Percentiles rank a stretch among this genome's conserved stretches.
Conservation (phyloP, 2,888 invertebrate genomes). For the Nysson spinosus region DNA sequence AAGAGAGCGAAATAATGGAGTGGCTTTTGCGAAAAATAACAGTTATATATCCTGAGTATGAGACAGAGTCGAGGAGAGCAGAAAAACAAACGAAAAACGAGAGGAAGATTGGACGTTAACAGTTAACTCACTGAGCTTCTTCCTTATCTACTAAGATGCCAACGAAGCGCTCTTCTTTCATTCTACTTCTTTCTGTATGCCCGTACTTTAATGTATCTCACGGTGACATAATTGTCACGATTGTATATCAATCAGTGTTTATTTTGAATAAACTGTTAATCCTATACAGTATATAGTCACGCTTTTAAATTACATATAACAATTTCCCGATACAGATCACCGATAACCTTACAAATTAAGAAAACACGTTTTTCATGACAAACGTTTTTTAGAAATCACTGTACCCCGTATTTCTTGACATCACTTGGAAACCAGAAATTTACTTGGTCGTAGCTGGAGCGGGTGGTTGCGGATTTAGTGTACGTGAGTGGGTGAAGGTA, state of each 20-base stretch:
- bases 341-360: too few species aligned
- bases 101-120: constrained; percentile 71
- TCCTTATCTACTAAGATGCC: constrained; percentile 53
- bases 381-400: too few species aligned
- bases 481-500: constrained; percentile 51
- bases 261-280: too few species aligned
- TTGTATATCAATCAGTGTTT: too few species aligned
- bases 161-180: constrained; percentile 49
- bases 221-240: constrained; percentile 15
- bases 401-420: too few species aligned
- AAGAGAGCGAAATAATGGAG: constrained; percentile 66
- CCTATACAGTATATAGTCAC: too few species aligned
- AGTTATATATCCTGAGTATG: constrained; percentile 67
- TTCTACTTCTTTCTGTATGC: constrained; percentile 26
- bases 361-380: constrained; percentile 10
- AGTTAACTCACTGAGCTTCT: constrained; percentile 67
- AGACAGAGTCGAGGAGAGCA: constrained; percentile 62
- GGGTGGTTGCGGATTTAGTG: constrained; percentile 49
- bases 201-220: constrained; percentile 19
- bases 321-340: too few species aligned
- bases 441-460: constrained; percentile 9
- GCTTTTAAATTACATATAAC: too few species aligned
- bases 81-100: constrained; percentile 66
- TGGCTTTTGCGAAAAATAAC: constrained; percentile 72
- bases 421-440: neutral